Conservation (phyloP, 2,113 vertebrate species). For the Periophthalmus modestus region DNA sequence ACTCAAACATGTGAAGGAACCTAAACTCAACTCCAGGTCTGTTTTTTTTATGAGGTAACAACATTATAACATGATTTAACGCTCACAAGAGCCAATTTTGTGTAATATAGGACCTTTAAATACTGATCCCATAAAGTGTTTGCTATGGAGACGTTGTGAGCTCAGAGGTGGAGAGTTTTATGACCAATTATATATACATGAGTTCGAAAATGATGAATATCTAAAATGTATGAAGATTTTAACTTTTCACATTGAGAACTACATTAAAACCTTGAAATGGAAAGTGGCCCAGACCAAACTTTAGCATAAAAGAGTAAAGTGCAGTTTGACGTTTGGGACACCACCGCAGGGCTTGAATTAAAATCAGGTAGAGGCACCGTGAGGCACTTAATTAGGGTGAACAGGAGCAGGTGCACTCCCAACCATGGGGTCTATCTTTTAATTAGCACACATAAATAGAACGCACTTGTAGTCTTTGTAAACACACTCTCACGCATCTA, state of each 20-base stretch:
- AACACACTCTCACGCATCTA: background rate
- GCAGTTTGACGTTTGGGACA: background rate
- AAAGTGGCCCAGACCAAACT: background rate
- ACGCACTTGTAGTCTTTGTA: background rate
- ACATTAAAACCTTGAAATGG: background rate
- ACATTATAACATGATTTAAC: too few species aligned
- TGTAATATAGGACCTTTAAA: too few species aligned
- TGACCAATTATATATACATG: background rate
- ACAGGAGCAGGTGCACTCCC: conserved; percentile 3
- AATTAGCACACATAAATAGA: conserved; percentile 7
- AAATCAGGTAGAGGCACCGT: background rate
- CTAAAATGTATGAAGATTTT: background rate
- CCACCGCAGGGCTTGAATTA: background rate
- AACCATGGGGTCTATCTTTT: conserved; percentile 6
- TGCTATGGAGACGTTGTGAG: too few species aligned
- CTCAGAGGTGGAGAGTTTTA: background rate
- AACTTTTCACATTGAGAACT: background rate
- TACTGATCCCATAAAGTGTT: too few species aligned
- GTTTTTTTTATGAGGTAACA: too few species aligned
- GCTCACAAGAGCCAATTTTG: too few species aligned
- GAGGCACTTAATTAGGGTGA: conserved; percentile 11
- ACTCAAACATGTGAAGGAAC: too few species aligned
- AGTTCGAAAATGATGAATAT: background rate
- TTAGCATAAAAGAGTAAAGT: conserved; percentile 1
- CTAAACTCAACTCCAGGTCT: too few species aligned